A percentile compares a stretch with the other conserved stretches of the same genome.
Evolutionary conservation across 2,113 vertebrate genomes (phyloP).

Genomic region (Butorides virescens): DNA sequence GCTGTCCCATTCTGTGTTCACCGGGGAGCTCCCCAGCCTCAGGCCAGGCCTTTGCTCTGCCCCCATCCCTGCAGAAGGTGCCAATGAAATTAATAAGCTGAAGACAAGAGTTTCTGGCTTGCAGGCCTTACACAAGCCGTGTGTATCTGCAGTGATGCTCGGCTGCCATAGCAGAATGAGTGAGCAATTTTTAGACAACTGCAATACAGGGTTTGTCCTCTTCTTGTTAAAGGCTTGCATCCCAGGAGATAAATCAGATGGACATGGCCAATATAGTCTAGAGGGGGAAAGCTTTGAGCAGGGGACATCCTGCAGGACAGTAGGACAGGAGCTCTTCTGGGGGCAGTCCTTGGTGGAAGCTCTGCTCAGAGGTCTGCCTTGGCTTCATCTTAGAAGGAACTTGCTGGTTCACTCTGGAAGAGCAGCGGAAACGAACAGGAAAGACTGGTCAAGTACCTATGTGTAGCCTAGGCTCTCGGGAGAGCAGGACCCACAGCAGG

Average conservation of each 20-base stretch:
- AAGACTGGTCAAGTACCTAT: background rate
- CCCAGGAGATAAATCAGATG: background rate
- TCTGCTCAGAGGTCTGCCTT: background rate
- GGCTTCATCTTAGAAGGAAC: background rate
- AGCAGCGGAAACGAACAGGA: background rate
- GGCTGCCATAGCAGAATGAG: background rate
- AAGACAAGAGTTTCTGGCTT: background rate
- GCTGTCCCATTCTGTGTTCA: background rate
- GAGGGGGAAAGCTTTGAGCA: background rate
- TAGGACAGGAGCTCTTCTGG: background rate
- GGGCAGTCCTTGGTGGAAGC: background rate
- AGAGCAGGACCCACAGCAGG: accelerated
- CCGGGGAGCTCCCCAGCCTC: background rate
- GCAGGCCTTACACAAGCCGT: background rate
- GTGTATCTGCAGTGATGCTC: accelerated
- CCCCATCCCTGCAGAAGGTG: background rate
- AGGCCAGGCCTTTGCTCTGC: background rate
- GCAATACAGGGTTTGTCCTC: background rate
- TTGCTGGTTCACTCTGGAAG: background rate
- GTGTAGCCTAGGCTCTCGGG: background rate
- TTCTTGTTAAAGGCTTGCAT: background rate
- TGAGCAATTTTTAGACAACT: background rate
- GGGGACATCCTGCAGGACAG: background rate
- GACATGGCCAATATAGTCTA: accelerated
- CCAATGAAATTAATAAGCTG: background rate